Conservation (phyloP, 2,797 vertebrate genomes). For the Phylloscopus collybita region DNA sequence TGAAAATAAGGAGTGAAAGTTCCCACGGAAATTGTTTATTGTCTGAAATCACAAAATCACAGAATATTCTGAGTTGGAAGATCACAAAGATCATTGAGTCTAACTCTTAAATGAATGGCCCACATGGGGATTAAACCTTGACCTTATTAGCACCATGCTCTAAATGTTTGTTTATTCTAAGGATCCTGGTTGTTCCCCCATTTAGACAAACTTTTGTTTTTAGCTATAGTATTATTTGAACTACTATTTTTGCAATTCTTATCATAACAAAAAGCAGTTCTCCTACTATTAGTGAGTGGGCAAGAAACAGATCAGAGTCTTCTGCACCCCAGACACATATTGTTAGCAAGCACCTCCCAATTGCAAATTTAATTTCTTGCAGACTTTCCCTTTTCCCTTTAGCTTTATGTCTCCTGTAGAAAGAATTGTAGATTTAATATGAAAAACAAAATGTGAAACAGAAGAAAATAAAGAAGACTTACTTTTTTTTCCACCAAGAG, state of each 20-base stretch:
- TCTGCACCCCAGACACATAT: background rate
- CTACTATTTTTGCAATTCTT: background rate
- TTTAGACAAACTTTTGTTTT: background rate
- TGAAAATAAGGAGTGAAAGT: background rate
- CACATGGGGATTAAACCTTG: background rate
- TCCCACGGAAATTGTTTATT: background rate
- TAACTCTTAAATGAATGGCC: background rate
- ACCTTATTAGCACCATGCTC: background rate
- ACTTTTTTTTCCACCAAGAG: slow-evolving; percentile 69
- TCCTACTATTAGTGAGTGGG: background rate
- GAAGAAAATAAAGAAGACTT: slow-evolving; percentile 67
- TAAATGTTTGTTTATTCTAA: background rate
- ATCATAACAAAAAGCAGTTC: background rate
- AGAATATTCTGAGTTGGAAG: background rate
- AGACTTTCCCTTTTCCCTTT: slow-evolving; percentile 11
- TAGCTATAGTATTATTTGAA: background rate
- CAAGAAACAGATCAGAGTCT: background rate
- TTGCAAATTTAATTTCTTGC: background rate
- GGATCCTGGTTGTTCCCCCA: background rate
- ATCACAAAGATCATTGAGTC: background rate
- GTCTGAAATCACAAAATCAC: background rate
- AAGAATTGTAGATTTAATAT: slow-evolving; percentile 55
- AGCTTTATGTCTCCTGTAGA: slow-evolving; percentile 40
- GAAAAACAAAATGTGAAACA: slow-evolving; percentile 57
- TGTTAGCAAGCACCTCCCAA: background rate